Base-by-base conservation (phyloP, 2,888 invertebrate genomes). In the Lithophane ornitopus region DNA sequence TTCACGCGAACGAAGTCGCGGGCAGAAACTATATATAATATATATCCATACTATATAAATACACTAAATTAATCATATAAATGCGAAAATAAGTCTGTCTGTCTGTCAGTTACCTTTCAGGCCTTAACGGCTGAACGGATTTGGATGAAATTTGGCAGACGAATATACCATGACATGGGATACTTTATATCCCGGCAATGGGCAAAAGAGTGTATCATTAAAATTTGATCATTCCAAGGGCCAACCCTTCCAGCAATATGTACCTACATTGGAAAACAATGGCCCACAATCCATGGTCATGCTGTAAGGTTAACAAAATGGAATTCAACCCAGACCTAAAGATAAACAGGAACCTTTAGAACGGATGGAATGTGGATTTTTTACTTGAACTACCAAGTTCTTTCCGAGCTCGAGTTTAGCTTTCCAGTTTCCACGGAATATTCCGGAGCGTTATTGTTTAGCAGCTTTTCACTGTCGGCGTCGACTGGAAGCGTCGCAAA, bases 361-460 rank as follows among this genome's bases (percentile, higher is more conserved):
- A 69, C 4, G 22, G 28, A 62, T 61, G n/a, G 46, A 68, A 49
- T 69, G 59, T 68, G 56, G 58, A 52, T 75, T 69, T 76, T 78
- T 70, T 49, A 70, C 74, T 78, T 73, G 62, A 79, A 80, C 52
- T 74, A 65, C 68, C 66, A 63, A 82, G 82, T 79, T 76, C 76
- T 82, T 84, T 75, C 70, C 49, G 39, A 81, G 66, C 65, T 66
- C 61, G 39, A 70, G 67, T 58, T 75, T 78, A 76, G 77, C 78
- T 78, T 78, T 87, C 63, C 72, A 78, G 70, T 77, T 85, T 80
- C 62, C 76, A 75, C 68, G 46, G 72, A 78, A 82, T 87, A 85
- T 75, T 76, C 72, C 71, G 9, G 52, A 59, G 58, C 65, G 66
- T 76, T 85, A 85, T 83, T 83, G 81, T 87, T 81, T 71, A 65